phyloP scores from a whole-genome alignment of 2,113 vertebrate genomes.

The Corythaixoides concolor region DNA sequence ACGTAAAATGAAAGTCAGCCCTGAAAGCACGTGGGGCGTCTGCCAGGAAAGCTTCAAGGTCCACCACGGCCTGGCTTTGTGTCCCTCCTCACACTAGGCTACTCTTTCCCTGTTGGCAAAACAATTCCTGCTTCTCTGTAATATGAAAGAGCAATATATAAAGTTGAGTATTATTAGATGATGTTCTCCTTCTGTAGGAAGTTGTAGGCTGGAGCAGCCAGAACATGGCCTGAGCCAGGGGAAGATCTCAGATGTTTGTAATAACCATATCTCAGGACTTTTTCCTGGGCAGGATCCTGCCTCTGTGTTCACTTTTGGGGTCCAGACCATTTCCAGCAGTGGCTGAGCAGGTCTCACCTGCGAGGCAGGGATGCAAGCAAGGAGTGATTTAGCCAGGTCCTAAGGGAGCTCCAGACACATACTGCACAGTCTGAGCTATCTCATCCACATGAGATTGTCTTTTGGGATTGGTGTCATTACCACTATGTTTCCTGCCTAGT shows the following conservation, averaged over 20 bases:
- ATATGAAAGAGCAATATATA: neutral
- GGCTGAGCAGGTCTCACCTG: neutral
- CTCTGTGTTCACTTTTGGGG: neutral
- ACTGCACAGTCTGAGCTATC: neutral
- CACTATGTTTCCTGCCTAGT: neutral
- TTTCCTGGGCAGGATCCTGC: neutral
- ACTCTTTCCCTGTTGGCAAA: neutral
- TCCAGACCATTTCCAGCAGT: neutral
- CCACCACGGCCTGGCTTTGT: neutral
- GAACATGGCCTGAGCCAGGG: neutral
- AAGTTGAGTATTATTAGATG: neutral
- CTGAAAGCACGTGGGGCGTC: rapidly evolving
- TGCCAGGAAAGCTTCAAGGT: neutral
- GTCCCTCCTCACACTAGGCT: neutral
- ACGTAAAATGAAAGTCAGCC: neutral
- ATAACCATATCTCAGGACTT: neutral
- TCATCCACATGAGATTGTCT: neutral
- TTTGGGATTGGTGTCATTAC: neutral
- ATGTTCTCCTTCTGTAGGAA: neutral
- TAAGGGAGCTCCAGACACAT: neutral
- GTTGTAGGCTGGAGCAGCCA: neutral
- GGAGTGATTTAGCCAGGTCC: neutral
- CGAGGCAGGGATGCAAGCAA: neutral
- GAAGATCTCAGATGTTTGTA: neutral
- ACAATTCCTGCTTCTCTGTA: neutral